Conservation (phyloP, 2,888 invertebrate genomes). For the Parasteatoda lunata region DNA sequence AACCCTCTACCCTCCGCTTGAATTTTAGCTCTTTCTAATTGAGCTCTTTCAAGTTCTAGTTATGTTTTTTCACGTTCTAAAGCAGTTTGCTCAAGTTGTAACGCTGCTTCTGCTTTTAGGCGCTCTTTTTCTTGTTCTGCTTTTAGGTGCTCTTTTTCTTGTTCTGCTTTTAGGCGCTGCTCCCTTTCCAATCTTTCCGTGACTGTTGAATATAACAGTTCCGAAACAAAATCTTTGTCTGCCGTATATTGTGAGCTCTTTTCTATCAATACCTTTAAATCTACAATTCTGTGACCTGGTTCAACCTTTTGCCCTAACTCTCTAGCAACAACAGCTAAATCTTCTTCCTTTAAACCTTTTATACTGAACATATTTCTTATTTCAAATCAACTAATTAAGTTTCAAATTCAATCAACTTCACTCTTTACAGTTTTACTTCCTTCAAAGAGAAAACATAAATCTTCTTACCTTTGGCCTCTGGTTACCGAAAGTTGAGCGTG, state of each 20-base stretch:
- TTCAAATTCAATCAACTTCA: no score
- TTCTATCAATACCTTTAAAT: slow-evolving; percentile 13
- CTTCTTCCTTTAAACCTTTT: slow-evolving; percentile 10
- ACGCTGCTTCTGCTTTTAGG: no score
- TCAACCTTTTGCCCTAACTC: slow-evolving; percentile 4
- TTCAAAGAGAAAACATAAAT: no score
- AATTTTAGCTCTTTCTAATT: neutral
- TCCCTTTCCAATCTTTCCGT: neutral
- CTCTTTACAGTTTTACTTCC: no score
- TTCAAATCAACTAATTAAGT: neutral
- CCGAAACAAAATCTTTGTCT: neutral
- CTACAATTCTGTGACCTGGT: neutral
- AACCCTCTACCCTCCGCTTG: neutral
- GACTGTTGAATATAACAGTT: neutral
- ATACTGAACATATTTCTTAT: neutral
- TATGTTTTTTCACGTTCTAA: neutral
- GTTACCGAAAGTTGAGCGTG: no score
- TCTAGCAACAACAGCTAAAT: neutral
- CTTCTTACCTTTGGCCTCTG: no score
- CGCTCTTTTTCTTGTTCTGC: neutral
- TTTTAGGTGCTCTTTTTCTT: neutral
- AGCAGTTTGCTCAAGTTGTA: neutral
- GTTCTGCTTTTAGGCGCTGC: neutral
- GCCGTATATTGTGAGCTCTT: neutral
- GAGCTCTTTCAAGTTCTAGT: neutral